Evolutionary conservation across 2,797 vertebrate species (phyloP).

Genomic region (Spinus olivaceus): DNA sequence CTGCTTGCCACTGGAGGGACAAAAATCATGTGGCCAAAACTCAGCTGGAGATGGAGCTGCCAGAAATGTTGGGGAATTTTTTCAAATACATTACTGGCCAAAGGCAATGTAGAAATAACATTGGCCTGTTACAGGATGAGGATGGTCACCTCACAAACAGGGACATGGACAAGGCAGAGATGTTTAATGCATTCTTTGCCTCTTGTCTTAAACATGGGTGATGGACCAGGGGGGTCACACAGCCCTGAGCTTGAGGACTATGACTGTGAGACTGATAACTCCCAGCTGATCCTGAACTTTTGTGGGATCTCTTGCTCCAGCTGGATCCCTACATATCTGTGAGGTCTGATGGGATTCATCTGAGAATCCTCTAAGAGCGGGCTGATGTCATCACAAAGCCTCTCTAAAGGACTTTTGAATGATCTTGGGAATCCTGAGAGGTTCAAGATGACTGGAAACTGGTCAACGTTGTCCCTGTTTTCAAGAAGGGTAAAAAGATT

Average conservation of each 20-base stretch:
- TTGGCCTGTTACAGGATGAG: not conserved
- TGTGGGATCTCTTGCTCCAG: not conserved
- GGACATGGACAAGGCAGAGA: not conserved
- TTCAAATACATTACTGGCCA: not conserved
- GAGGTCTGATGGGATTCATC: not conserved
- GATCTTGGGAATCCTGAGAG: not conserved
- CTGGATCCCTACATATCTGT: not conserved
- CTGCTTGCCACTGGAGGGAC: not conserved
- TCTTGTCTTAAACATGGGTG: not conserved
- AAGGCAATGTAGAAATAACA: not conserved
- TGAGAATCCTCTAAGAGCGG: not conserved
- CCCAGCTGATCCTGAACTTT: rapidly evolving
- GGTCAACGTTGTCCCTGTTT: not conserved
- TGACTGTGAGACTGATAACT: not conserved
- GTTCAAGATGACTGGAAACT: not conserved
- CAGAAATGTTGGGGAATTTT: not conserved
- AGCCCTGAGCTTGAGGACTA: not conserved
- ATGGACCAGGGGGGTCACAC: not conserved
- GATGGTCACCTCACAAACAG: not conserved
- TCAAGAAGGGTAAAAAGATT: not conserved
- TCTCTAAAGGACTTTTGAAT: not conserved
- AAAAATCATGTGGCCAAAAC: not conserved
- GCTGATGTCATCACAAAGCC: not conserved
- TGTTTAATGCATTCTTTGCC: not conserved
- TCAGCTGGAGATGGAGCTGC: not conserved